Evolutionary conservation across 2,797 vertebrate species (phyloP).

Genomic region (Tangara arthus): DNA sequence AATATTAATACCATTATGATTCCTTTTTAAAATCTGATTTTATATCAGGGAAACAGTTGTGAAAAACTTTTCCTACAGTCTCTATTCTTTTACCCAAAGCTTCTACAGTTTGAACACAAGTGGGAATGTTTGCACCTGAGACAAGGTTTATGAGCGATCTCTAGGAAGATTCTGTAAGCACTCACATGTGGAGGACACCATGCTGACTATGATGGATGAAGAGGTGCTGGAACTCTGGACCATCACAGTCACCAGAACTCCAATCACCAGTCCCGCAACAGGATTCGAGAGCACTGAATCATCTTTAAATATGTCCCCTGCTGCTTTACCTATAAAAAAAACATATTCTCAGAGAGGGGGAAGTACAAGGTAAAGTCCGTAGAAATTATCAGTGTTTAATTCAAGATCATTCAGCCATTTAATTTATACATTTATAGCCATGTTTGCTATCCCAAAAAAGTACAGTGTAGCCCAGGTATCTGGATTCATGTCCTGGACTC

Average conservation of each 20-base stretch:
- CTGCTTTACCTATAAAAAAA: conserved; percentile 84
- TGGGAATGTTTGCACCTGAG: not conserved
- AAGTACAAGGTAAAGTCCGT: not conserved
- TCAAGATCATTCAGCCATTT: not conserved
- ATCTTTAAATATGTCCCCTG: conserved; percentile 94
- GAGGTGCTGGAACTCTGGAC: conserved; percentile 98
- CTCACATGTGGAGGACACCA: conserved; percentile 95
- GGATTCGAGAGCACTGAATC: conserved; percentile 90
- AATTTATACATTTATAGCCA: not conserved
- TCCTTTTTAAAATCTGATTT: not conserved
- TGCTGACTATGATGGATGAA: conserved; percentile 96
- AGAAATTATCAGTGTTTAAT: not conserved
- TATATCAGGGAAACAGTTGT: not conserved
- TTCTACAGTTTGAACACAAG: not conserved
- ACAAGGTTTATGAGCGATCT: not conserved
- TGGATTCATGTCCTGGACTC: not conserved
- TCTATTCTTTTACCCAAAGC: not conserved
- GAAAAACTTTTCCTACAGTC: not conserved
- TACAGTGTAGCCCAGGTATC: not conserved
- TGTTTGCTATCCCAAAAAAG: not conserved
- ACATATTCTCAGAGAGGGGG: not conserved
- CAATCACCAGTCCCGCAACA: conserved; percentile 92
- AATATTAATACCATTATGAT: not conserved
- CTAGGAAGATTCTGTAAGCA: not conserved
- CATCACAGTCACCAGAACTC: conserved; percentile 93